A percentile compares a stretch with the other conserved stretches of the same genome.
phyloP scores from a whole-genome alignment of 2,797 vertebrate species.

The Triplophysa bombifrons region DNA sequence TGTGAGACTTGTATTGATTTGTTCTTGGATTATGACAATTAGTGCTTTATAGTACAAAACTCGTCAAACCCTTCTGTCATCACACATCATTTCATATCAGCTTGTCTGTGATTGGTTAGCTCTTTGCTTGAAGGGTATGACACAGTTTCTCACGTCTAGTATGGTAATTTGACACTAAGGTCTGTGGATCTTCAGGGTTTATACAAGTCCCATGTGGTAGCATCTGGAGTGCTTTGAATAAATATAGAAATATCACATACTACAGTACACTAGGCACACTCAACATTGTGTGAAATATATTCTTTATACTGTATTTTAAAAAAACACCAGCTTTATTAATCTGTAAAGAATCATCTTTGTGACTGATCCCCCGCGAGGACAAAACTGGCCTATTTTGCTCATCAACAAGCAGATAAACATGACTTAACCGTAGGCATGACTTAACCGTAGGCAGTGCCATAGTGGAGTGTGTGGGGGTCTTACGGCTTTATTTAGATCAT shows the following conservation, averaged over 20 bases:
- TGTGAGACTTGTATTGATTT: slow-evolving; percentile 11
- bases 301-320: not conserved
- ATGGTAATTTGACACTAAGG: no score
- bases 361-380: slow-evolving; percentile 72
- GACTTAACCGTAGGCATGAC: slow-evolving; percentile 62
- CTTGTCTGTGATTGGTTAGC: not conserved
- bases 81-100: slow-evolving; percentile 31
- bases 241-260: not conserved
- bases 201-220: not conserved
- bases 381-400: slow-evolving; percentile 75
- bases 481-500: not conserved
- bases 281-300: no score
- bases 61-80: slow-evolving; percentile 26
- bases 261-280: no score
- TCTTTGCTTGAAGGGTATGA: not conserved
- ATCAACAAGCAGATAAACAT: slow-evolving; percentile 76
- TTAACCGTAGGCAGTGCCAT: slow-evolving; percentile 57
- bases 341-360: slow-evolving; percentile 47
- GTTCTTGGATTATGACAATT: slow-evolving; percentile 58
- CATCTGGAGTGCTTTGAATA: not conserved
- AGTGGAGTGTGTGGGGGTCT: not conserved
- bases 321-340: slow-evolving; percentile 12
- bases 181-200: not conserved
- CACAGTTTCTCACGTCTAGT: no score
- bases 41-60: slow-evolving; percentile 48